Percentiles rank a stretch among this genome's conserved stretches.
Conservation (phyloP, 2,797 vertebrate genomes). For the Crax fasciolata region DNA sequence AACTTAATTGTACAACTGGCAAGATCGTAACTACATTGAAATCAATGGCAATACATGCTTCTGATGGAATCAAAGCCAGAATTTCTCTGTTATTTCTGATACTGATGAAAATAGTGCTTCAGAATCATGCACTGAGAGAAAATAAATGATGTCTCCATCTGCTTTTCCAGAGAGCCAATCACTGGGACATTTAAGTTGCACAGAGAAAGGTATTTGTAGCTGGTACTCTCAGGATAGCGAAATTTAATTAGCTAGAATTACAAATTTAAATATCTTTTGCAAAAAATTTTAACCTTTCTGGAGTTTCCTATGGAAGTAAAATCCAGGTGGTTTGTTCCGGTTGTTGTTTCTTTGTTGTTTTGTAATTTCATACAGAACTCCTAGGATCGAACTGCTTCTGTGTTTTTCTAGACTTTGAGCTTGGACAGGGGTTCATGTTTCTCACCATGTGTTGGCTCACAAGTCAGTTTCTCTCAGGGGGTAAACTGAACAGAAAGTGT, state of each 20-base stretch:
- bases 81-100: not conserved
- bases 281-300: not conserved
- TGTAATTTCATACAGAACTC: not conserved
- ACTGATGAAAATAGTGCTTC: not conserved
- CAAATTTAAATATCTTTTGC: not conserved
- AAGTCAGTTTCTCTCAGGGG: not conserved
- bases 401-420: not conserved
- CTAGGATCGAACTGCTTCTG: not conserved
- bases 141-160: not conserved
- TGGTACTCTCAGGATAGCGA: not conserved
- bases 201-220: not conserved
- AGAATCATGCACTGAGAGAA: not conserved
- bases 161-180: not conserved
- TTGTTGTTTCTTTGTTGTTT: not conserved
- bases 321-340: not conserved
- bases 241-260: accelerated
- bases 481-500: not conserved
- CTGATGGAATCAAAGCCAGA: not conserved
- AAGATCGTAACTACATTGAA: not conserved
- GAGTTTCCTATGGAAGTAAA: not conserved
- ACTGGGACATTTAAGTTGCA: not conserved
- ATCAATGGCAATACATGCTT: not conserved
- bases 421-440: accelerated
- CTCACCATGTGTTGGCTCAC: accelerated
- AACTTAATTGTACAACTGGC: not conserved